Evolutionary conservation across 2,888 invertebrate genomes (phyloP).

Genomic region (Cataglyphis rosenhaueri): DNA sequence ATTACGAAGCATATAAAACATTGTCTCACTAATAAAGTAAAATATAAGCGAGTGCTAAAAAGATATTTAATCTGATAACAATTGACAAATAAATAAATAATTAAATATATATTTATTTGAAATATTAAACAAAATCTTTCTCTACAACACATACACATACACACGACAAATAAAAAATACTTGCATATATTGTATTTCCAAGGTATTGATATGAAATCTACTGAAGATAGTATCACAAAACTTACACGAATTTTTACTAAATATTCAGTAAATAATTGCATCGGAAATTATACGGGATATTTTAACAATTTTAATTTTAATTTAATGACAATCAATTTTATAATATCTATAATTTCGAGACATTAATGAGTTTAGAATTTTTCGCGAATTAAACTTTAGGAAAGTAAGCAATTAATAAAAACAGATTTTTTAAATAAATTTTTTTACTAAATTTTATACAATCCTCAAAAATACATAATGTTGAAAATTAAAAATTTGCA

Average conservation of each 20-base stretch:
- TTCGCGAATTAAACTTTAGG: background rate
- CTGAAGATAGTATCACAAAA: background rate
- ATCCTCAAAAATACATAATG: background rate
- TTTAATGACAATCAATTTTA: background rate
- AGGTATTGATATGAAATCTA: background rate
- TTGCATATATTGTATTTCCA: background rate
- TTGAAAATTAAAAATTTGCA: background rate
- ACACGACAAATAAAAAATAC: background rate
- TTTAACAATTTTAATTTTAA: background rate
- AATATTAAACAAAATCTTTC: background rate
- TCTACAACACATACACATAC: background rate
- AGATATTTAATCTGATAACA: background rate
- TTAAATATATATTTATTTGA: conserved; percentile 6
- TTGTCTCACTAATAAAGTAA: background rate
- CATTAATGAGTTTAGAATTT: background rate
- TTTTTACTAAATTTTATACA: background rate
- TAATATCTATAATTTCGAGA: background rate
- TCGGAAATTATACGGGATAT: background rate
- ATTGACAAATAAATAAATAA: conserved; percentile 1
- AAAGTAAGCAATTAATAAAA: background rate
- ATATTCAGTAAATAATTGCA: background rate
- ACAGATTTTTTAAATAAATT: background rate
- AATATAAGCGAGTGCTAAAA: background rate
- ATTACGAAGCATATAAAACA: background rate
- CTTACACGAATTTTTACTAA: background rate